Evolutionary conservation across 1,140 invertebrate species (phyloP).

Genomic region (Ephestia elutella): DNA sequence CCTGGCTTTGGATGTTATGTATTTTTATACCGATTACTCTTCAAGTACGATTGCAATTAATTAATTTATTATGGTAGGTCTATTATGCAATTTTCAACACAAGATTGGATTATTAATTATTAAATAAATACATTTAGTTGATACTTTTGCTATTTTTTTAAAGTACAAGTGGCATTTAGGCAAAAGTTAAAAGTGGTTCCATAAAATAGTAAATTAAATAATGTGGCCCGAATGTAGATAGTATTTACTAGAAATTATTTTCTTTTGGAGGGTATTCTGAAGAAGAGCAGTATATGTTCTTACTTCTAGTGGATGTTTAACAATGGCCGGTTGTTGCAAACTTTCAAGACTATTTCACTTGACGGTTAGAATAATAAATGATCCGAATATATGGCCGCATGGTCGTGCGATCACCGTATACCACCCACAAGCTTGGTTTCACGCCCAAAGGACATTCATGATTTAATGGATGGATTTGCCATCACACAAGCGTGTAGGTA

Average conservation of each 20-base stretch:
- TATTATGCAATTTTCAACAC: too few relatives aligned
- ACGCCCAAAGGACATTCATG: neutral
- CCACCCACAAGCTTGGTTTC: neutral
- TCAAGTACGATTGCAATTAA: too few relatives aligned
- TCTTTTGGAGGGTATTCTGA: constrained; percentile 62
- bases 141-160: too few relatives aligned
- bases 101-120: too few relatives aligned
- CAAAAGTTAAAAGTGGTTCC: too few relatives aligned
- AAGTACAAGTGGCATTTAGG: too few relatives aligned
- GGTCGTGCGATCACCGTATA: neutral
- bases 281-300: constrained; percentile 62
- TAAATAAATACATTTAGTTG: too few relatives aligned
- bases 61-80: too few relatives aligned
- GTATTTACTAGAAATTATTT: constrained; percentile 63
- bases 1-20: too few relatives aligned
- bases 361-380: constrained; percentile 24
- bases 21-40: too few relatives aligned
- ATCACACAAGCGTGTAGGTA: constrained; percentile 21
- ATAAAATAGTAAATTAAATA: neutral
- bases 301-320: constrained; percentile 69
- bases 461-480: neutral
- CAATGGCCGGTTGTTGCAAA: constrained; percentile 67
- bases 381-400: too few relatives aligned
- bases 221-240: constrained; percentile 41
- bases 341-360: constrained; percentile 47